Percentiles rank a stretch among this genome's conserved stretches.
Evolutionary conservation across 2,113 vertebrate species (phyloP).

Genomic region (Apodemus sylvaticus): DNA sequence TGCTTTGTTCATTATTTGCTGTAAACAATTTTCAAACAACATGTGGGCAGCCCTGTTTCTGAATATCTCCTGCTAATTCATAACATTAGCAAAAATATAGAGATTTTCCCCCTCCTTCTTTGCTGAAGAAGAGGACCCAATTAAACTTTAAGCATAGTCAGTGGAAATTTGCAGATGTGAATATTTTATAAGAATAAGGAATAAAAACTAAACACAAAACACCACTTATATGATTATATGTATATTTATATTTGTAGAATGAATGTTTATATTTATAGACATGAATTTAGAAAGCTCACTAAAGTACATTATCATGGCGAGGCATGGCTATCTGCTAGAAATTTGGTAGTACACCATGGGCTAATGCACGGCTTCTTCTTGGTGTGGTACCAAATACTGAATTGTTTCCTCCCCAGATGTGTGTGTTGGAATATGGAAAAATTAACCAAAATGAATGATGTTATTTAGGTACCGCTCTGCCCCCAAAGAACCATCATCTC

Average conservation of each 20-base stretch:
- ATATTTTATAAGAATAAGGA: not conserved
- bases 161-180: not conserved
- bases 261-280: not conserved
- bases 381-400: not conserved
- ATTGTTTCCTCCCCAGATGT: not conserved
- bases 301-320: not conserved
- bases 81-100: conserved; percentile 77
- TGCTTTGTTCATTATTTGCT: conserved; percentile 91
- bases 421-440: not conserved
- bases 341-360: not conserved
- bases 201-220: conserved; percentile 47
- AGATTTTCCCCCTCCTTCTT: not conserved
- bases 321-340: not conserved
- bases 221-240: not conserved
- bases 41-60: conserved; percentile 86
- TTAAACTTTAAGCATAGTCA: conserved; percentile 62
- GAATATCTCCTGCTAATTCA: conserved; percentile 86
- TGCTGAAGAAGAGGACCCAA: conserved; percentile 17
- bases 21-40: conserved; percentile 94
- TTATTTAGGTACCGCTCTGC: not conserved
- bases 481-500: not conserved
- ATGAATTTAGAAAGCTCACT: not conserved
- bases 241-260: not conserved
- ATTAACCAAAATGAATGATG: not conserved
- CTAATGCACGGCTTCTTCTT: not conserved